These are phyloP conservation scores for Mormoops blainvillei DNA, from an alignment of 2,113 vertebrate species.

Conservation along the genomic window DNA sequence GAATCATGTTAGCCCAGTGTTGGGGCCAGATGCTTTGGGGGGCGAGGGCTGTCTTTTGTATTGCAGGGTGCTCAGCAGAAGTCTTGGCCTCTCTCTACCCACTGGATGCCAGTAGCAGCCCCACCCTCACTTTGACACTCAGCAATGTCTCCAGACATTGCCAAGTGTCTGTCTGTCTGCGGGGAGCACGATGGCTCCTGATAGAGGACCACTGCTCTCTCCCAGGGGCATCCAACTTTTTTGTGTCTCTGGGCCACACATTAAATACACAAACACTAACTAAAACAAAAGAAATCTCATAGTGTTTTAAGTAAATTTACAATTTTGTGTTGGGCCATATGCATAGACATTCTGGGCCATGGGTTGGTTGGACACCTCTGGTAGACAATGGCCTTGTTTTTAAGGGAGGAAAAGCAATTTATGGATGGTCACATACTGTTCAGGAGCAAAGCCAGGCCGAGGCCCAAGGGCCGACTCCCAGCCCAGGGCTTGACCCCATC, in stretches of 20 bases:
- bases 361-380: too few species aligned
- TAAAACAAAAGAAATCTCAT: too few species aligned
- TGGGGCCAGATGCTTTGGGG: background rate
- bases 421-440: background rate
- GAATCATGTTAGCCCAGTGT: background rate
- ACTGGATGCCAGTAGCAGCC: accelerated
- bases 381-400: background rate
- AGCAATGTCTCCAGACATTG: background rate
- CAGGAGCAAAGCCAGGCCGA: background rate
- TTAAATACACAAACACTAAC: too few species aligned
- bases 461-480: background rate
- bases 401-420: background rate
- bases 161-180: accelerated
- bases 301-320: too few species aligned
- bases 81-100: background rate
- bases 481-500: background rate
- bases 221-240: too few species aligned
- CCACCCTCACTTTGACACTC: background rate
- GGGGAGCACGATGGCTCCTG: too few species aligned
- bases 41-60: background rate
- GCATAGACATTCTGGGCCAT: too few species aligned
- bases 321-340: too few species aligned
- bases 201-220: background rate
- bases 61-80: background rate
- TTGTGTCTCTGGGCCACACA: too few species aligned